These are phyloP conservation scores for Pseudotriccus pelzelni DNA, from an alignment of 2,797 vertebrate species.

Conservation along the genomic window DNA sequence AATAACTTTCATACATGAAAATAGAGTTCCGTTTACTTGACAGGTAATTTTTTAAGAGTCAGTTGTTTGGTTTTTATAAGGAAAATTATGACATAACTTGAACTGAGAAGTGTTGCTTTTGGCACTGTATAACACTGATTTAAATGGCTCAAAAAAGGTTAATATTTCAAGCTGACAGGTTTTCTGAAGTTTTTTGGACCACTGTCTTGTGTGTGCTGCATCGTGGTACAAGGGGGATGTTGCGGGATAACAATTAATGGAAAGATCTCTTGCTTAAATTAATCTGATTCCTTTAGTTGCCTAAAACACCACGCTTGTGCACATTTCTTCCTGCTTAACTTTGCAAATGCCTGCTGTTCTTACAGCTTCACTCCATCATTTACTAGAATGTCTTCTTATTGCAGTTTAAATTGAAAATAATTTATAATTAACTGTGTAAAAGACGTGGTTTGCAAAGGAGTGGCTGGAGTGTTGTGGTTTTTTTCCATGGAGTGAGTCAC, in stretches of 20 bases:
- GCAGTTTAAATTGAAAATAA: neutral
- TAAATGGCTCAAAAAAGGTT: neutral
- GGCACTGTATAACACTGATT: neutral
- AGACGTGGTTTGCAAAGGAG: neutral
- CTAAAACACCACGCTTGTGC: neutral
- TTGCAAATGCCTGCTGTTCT: neutral
- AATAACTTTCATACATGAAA: neutral
- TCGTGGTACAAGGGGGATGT: neutral
- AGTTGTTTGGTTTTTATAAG: neutral
- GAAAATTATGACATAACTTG: neutral
- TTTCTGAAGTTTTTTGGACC: neutral
- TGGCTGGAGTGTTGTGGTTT: neutral
- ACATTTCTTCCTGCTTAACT: neutral
- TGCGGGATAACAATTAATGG: neutral
- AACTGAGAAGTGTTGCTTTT: neutral
- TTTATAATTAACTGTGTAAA: neutral
- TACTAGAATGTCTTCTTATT: neutral
- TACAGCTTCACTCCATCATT: neutral
- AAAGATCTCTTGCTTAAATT: neutral
- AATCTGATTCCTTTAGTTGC: neutral
- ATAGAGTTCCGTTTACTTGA: neutral
- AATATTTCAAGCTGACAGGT: neutral
- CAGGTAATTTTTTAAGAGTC: neutral
- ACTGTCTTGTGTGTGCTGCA: fast-evolving
- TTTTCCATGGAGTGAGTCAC: neutral